Evolutionary conservation across 2,797 vertebrate species (phyloP).

Genomic region (Gouania willdenowi): DNA sequence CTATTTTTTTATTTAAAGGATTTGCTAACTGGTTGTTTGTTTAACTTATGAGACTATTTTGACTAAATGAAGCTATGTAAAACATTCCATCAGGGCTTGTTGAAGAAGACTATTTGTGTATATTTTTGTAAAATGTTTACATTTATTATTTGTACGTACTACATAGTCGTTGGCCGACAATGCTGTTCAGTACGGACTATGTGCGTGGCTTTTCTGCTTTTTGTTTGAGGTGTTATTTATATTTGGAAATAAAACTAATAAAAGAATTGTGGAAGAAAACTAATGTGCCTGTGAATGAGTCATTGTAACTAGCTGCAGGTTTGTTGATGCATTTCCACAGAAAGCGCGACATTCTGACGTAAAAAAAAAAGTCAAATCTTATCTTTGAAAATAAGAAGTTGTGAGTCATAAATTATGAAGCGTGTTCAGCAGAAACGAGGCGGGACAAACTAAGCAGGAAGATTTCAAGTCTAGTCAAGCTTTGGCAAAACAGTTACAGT

Average conservation of each 20-base stretch:
- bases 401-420: too few species aligned
- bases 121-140: conserved; percentile 51
- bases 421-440: too few species aligned
- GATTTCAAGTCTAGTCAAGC: too few species aligned
- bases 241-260: conserved; percentile 63
- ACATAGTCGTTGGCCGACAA: conserved; percentile 26
- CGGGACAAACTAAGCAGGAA: too few species aligned
- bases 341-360: too few species aligned
- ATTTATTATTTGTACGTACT: conserved; percentile 36
- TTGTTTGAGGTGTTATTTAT: conserved; percentile 70
- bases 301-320: too few species aligned
- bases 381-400: too few species aligned
- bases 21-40: conserved; percentile 41
- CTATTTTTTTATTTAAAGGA: conserved; percentile 29
- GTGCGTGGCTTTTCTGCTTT: conserved; percentile 33
- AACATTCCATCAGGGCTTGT: conserved; percentile 55
- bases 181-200: conserved; percentile 20
- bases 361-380: too few species aligned
- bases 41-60: conserved; percentile 10
- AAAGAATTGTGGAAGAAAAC: too few species aligned
- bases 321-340: too few species aligned
- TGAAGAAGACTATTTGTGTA: conserved; percentile 33
- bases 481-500: too few species aligned
- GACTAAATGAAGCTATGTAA: conserved; percentile 34
- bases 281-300: too few species aligned